These are phyloP conservation scores for Polypedilum vanderplanki DNA, from an alignment of 1,140 invertebrate species.

Conservation along the genomic window DNA sequence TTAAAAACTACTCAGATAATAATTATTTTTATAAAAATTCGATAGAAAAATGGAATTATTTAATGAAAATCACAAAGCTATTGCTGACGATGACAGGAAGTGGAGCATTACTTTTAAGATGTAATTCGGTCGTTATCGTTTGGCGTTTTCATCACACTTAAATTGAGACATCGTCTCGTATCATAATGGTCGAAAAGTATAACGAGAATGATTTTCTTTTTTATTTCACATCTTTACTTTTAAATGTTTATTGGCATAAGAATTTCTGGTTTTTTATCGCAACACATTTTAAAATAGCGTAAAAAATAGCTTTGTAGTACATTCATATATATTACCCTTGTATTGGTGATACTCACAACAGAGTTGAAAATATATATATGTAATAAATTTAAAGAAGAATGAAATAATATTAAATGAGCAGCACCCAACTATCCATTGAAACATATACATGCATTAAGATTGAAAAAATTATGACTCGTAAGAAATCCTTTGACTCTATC, in stretches of 20 bases:
- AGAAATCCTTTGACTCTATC: too few relatives aligned
- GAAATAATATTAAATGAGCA: not conserved
- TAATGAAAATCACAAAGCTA: too few relatives aligned
- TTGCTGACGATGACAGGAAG: not conserved
- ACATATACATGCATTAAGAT: not conserved
- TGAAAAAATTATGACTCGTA: too few relatives aligned
- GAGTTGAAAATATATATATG: not conserved
- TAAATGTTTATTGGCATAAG: conserved; percentile 15
- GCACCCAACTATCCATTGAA: not conserved
- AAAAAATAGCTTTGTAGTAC: not conserved
- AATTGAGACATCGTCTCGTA: conserved; percentile 10
- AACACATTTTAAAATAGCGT: not conserved
- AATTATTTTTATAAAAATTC: too few relatives aligned
- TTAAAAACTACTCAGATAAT: not conserved
- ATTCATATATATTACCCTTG: not conserved
- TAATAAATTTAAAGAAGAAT: not conserved
- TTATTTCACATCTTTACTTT: not conserved
- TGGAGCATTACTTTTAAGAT: conserved; percentile 9
- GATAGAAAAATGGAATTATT: too few relatives aligned
- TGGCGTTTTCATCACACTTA: not conserved
- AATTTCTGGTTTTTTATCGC: conserved; percentile 15
- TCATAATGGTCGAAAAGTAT: too few relatives aligned
- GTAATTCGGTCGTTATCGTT: conserved; percentile 14
- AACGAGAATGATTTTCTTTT: too few relatives aligned
- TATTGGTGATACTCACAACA: not conserved